Conservation (phyloP, 2,888 invertebrate species). For the Chloromyia formosa region DNA sequence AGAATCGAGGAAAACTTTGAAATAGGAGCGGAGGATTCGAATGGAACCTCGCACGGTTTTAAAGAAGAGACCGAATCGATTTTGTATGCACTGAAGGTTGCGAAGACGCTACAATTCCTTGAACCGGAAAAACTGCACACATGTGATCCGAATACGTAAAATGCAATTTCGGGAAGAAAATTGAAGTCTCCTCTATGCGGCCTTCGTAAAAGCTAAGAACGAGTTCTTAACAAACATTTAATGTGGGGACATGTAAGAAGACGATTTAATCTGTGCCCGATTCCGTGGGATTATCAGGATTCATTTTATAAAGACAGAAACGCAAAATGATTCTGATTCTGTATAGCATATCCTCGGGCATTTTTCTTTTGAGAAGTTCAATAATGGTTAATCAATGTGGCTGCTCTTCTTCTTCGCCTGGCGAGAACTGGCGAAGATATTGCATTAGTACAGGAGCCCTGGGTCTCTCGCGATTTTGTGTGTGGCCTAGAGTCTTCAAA, state of each 20-base stretch:
- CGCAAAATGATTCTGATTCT: no score
- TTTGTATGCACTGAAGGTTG: conserved; percentile 47
- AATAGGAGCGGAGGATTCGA: background rate
- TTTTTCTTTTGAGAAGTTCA: no score
- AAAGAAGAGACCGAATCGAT: conserved; percentile 42
- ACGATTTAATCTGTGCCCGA: conserved; percentile 45
- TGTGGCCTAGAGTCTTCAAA: no score
- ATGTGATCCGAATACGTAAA: conserved; percentile 47
- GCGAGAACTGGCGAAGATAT: no score
- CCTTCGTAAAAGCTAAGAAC: conserved; percentile 23
- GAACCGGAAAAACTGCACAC: conserved; percentile 48
- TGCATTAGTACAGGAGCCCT: no score
- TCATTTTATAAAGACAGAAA: conserved; percentile 10
- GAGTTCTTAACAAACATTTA: conserved; percentile 27
- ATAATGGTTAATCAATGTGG: no score
- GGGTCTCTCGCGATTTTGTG: no score
- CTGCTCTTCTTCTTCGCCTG: no score
- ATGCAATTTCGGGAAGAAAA: conserved; percentile 31
- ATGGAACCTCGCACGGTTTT: conserved; percentile 14
- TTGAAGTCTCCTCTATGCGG: conserved; percentile 21
- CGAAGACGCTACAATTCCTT: conserved; percentile 40
- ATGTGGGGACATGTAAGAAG: conserved; percentile 7
- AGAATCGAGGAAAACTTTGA: background rate
- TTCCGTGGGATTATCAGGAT: conserved; percentile 27
- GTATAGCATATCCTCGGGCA: no score